Conservation (phyloP, 2,888 invertebrate genomes). For the Nephrotoma appendiculata region DNA sequence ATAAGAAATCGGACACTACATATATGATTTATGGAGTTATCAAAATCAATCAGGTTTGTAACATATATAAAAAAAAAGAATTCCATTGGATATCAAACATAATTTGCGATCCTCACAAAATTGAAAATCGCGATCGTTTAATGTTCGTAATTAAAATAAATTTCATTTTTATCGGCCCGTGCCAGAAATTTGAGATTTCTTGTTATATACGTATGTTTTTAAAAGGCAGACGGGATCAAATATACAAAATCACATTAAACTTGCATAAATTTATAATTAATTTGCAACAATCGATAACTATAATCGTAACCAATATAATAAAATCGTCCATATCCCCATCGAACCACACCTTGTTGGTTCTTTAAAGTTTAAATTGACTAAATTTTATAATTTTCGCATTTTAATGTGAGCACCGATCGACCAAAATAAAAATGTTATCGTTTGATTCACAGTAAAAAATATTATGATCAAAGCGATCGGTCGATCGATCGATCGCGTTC, state of each 20-base stretch:
- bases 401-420: background rate
- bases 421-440: background rate
- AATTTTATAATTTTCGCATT: background rate
- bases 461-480: background rate
- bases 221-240: background rate
- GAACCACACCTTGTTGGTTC: background rate
- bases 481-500: background rate
- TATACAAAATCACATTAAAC: background rate
- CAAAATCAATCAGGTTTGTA: background rate
- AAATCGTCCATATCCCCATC: background rate
- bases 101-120: background rate
- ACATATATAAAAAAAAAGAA: background rate
- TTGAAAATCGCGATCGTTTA: background rate
- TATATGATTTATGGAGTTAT: background rate
- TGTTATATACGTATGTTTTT: background rate
- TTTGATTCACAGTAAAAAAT: background rate
- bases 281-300: background rate
- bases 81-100: background rate
- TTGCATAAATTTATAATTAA: background rate
- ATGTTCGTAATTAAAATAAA: background rate
- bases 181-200: background rate
- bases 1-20: background rate
- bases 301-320: background rate
- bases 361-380: background rate
- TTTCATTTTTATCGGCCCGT: background rate